Percentiles rank a stretch among this genome's conserved stretches.
These are phyloP conservation scores for Stylophora pistillata DNA, from an alignment of 64 coral and sea anemone species.

Conservation along the genomic window DNA sequence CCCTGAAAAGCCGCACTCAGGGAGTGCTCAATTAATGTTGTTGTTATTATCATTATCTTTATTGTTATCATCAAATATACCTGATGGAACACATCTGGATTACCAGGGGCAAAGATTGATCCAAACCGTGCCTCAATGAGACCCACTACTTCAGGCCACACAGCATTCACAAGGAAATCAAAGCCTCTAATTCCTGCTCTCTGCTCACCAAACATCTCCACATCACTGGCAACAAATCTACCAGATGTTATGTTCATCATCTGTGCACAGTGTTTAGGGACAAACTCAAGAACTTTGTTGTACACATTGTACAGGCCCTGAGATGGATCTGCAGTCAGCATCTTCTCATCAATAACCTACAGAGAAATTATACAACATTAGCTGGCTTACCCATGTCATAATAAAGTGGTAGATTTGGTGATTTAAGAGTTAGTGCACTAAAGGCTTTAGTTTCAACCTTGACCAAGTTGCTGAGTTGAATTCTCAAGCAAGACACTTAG, in stretches of 20 bases:
- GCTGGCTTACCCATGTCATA: background rate
- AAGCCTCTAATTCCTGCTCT: slow-evolving; percentile 87
- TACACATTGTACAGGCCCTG: slow-evolving; percentile 71
- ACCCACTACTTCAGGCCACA: slow-evolving; percentile 87
- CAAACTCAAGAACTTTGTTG: slow-evolving; percentile 89
- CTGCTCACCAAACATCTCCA: slow-evolving; percentile 43
- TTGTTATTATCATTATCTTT: background rate
- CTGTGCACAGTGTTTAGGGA: slow-evolving; percentile 86
- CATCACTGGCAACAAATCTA: slow-evolving; percentile 49
- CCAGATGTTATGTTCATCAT: slow-evolving; percentile 90
- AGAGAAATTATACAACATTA: background rate
- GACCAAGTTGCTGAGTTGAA: no score
- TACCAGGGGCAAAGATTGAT: slow-evolving; percentile 97
- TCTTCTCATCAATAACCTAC: slow-evolving; percentile 80
- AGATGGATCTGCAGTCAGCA: slow-evolving; percentile 57
- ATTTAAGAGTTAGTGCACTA: no score
- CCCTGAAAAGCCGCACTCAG: no score
- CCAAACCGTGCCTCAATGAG: slow-evolving; percentile 76
- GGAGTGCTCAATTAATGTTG: background rate
- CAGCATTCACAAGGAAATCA: slow-evolving; percentile 95
- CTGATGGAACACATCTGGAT: slow-evolving; percentile 94
- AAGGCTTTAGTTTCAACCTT: no score
- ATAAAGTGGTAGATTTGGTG: no score
- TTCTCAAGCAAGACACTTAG: no score
- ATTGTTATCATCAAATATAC: slow-evolving; percentile 12